Conservation (phyloP, 2,113 vertebrate species). For the Isichthys henryi region DNA sequence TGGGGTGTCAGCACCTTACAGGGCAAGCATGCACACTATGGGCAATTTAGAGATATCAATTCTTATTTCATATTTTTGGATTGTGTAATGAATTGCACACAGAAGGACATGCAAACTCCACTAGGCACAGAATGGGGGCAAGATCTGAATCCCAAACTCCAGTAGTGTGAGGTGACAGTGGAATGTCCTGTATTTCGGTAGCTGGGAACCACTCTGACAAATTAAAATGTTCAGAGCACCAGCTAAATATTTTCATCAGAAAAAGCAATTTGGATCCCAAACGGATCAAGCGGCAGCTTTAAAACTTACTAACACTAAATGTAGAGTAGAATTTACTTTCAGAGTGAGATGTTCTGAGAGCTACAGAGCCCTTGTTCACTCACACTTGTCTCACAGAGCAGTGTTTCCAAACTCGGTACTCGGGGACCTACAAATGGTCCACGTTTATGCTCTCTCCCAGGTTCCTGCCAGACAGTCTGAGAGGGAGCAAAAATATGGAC, state of each 20-base stretch:
- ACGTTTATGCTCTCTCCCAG: background rate
- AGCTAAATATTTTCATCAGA: background rate
- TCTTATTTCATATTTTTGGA: background rate
- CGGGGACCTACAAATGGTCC: background rate
- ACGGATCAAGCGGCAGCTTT: background rate
- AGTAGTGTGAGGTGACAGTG: background rate
- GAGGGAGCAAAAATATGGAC: background rate
- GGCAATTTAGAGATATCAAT: background rate
- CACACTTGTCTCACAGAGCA: background rate
- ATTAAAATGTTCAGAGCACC: background rate
- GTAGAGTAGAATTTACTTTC: background rate
- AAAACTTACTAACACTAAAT: background rate
- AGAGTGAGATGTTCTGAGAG: background rate
- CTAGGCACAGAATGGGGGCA: background rate
- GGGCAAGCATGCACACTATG: background rate
- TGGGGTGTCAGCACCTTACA: background rate
- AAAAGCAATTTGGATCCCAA: background rate
- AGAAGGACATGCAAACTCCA: background rate
- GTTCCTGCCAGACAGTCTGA: background rate
- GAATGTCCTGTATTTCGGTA: background rate
- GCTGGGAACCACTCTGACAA: background rate
- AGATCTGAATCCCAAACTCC: background rate
- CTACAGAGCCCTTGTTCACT: background rate
- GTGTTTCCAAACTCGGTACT: background rate
- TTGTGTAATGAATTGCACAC: background rate